Percentiles rank a stretch among this genome's conserved stretches.
Evolutionary conservation across 1,140 invertebrate species (phyloP).

Genomic region (Scaptomyza hsui): DNA sequence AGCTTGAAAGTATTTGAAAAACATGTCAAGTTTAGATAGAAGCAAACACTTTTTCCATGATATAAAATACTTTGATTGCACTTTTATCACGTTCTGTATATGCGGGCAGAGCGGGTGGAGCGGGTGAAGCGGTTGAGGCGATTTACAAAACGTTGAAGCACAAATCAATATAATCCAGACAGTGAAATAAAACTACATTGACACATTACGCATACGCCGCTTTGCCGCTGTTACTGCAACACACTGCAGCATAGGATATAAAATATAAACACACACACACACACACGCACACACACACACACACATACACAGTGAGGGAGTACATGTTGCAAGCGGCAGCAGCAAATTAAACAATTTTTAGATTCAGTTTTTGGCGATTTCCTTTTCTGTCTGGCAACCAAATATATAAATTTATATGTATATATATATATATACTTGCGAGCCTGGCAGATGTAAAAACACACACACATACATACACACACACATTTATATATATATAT

Average conservation of each 20-base stretch:
- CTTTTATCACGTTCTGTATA: neutral
- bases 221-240: neutral
- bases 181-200: constrained; percentile 57
- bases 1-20: neutral
- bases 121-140: neutral
- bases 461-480: constrained; percentile 1
- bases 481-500: neutral
- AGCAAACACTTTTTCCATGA: too few species aligned
- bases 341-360: constrained; percentile 79
- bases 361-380: constrained; percentile 54
- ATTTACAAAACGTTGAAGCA: neutral
- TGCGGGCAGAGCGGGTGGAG: constrained; percentile 1
- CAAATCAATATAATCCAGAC: constrained; percentile 80
- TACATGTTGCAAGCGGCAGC: constrained; percentile 44
- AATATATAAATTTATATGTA: constrained; percentile 34
- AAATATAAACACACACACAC: constrained; percentile 18
- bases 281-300: constrained; percentile 6
- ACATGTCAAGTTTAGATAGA: neutral
- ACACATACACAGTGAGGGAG: neutral
- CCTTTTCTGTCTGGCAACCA: constrained; percentile 55
- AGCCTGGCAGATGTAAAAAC: neutral
- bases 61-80: constrained; percentile 16
- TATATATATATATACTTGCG: constrained; percentile 28
- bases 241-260: constrained; percentile 25
- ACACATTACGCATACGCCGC: constrained; percentile 75